These are phyloP conservation scores for Liparis tanakae DNA, from an alignment of 2,797 vertebrate genomes.

Conservation along the genomic window DNA sequence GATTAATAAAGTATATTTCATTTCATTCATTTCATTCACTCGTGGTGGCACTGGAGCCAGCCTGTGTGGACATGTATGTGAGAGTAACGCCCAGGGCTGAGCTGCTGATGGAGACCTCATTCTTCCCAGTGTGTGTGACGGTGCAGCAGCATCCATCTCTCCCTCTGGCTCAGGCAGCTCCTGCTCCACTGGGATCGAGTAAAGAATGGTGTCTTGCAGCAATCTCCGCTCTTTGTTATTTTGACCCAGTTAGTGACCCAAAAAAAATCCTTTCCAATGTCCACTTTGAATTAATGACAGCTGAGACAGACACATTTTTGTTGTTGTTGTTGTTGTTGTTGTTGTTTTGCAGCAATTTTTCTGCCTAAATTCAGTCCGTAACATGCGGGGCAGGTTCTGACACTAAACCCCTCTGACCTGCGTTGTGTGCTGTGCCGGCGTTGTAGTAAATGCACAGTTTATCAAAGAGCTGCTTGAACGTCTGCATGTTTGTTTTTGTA, in stretches of 20 bases:
- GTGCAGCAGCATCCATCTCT: conserved; percentile 28
- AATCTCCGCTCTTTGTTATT: conserved; percentile 21
- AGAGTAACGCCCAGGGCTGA: conserved; percentile 21
- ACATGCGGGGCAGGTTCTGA: conserved; percentile 26
- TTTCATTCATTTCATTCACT: too few relatives aligned
- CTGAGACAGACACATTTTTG: not conserved
- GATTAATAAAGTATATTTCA: too few relatives aligned
- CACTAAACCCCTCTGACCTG: conserved; percentile 13
- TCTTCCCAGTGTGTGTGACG: conserved; percentile 22
- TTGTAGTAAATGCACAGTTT: conserved; percentile 9
- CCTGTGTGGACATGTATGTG: conserved; percentile 13
- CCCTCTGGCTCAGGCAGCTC: conserved; percentile 35
- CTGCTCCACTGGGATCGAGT: conserved; percentile 42
- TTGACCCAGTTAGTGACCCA: conserved; percentile 61
- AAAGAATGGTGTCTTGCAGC: conserved; percentile 55
- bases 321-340: not conserved
- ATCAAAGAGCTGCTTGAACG: conserved; percentile 14
- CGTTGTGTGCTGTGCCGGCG: not conserved
- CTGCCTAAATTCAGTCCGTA: not conserved
- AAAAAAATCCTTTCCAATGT: conserved; percentile 34
- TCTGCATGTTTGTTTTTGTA: conserved; percentile 21
- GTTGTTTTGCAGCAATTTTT: conserved; percentile 11
- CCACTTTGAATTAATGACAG: conserved; percentile 9
- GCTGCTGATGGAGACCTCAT: conserved; percentile 26
- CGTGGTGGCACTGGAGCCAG: not conserved